Evolutionary conservation across 2,113 vertebrate species (phyloP).

Genomic region (Oenanthe melanoleuca): DNA sequence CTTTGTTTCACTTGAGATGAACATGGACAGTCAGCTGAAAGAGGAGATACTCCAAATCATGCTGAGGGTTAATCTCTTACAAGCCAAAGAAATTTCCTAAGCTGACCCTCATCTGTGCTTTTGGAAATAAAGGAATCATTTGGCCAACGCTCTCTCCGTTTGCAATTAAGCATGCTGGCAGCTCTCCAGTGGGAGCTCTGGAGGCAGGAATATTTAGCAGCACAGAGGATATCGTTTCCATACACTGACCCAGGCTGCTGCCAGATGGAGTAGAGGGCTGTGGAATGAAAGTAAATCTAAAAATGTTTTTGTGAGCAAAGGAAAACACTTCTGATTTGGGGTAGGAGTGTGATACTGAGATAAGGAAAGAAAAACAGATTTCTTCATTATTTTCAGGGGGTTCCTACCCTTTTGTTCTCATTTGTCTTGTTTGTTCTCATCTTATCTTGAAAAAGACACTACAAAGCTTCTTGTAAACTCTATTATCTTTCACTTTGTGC

Average conservation of each 20-base stretch:
- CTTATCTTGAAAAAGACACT: neutral
- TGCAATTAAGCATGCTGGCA: conserved; percentile 46
- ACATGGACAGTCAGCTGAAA: neutral
- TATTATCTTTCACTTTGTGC: neutral
- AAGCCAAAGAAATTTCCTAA: conserved; percentile 12
- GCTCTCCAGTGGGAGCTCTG: neutral
- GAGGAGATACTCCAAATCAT: neutral
- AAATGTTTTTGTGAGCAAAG: neutral
- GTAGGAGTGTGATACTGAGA: neutral
- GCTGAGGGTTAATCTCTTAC: conserved; percentile 4
- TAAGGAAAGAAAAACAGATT: neutral
- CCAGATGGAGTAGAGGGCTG: neutral
- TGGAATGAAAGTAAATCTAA: neutral
- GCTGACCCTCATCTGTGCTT: conserved; percentile 8
- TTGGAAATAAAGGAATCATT: conserved; percentile 32
- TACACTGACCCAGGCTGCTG: neutral
- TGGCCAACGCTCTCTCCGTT: neutral
- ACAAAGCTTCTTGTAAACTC: neutral
- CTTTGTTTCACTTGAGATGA: neutral
- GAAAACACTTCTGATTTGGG: neutral
- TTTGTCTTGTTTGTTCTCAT: neutral
- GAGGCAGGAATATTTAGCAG: neutral
- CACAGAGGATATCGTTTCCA: neutral
- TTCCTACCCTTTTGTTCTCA: neutral
- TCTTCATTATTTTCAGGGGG: neutral